A percentile compares a stretch with the other conserved stretches of the same genome.
phyloP scores from a whole-genome alignment of 1,140 invertebrate genomes.

The Anadara kagoshimensis region DNA sequence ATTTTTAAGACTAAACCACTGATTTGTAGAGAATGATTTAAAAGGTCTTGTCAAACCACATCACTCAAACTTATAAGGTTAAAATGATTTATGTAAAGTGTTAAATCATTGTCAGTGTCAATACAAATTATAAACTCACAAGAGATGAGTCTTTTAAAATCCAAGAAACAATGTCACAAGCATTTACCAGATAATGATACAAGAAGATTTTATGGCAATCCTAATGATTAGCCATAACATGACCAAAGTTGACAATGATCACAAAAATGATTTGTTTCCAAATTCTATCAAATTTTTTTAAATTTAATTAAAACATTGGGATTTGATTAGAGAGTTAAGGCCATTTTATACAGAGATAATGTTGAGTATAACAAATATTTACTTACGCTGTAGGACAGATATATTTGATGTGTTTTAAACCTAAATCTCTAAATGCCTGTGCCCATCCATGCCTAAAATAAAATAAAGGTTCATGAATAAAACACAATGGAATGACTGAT shows the following conservation, averaged over 20 bases:
- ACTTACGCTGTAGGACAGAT: conserved; percentile 94
- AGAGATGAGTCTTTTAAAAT: too few relatives aligned
- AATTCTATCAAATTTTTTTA: neutral
- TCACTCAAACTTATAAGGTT: too few relatives aligned
- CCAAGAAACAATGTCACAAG: too few relatives aligned
- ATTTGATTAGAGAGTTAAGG: neutral
- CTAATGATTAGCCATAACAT: neutral
- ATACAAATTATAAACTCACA: too few relatives aligned
- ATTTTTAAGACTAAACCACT: too few relatives aligned
- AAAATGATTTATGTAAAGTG: too few relatives aligned
- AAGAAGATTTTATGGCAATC: neutral
- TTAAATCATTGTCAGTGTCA: too few relatives aligned
- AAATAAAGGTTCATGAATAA: conserved; percentile 14
- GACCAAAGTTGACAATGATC: neutral
- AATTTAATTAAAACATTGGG: neutral
- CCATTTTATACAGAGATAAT: too few relatives aligned
- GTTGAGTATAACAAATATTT: conserved; percentile 1
- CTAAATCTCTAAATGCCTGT: conserved; percentile 85
- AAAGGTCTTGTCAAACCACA: too few relatives aligned
- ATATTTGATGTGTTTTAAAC: conserved; percentile 90
- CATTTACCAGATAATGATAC: neutral
- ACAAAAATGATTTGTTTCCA: neutral
- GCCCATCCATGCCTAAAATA: conserved; percentile 93
- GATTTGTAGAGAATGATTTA: too few relatives aligned
- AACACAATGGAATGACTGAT: neutral